Conservation (phyloP, 1,140 invertebrate genomes). For the Coenobita brevimanus region DNA sequence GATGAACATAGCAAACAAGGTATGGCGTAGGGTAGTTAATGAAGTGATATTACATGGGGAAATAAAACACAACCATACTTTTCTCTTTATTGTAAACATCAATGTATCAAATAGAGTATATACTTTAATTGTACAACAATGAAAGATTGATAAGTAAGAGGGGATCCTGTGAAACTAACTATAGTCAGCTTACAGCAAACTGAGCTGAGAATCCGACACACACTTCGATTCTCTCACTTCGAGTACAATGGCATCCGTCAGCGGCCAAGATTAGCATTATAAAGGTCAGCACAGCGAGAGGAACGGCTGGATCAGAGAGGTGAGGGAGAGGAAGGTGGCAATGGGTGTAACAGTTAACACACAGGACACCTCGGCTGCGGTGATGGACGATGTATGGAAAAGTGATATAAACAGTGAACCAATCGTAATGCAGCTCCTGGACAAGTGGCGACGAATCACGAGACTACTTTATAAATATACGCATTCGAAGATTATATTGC, state of each 20-base stretch:
- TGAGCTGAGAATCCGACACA: constrained; percentile 11
- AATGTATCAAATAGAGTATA: constrained; percentile 66
- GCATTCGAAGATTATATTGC: neutral
- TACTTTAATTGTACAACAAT: constrained; percentile 65
- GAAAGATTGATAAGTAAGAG: constrained; percentile 57
- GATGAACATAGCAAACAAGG: too few relatives aligned
- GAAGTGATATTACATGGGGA: neutral
- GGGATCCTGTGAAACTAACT: constrained; percentile 11
- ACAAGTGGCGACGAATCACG: too few relatives aligned
- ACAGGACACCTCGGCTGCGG: neutral
- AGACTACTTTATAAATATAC: neutral
- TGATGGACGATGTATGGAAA: neutral
- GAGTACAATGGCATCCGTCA: neutral
- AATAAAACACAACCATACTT: constrained; percentile 20
- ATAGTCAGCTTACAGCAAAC: constrained; percentile 23
- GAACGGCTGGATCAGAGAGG: too few relatives aligned
- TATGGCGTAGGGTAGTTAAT: too few relatives aligned
- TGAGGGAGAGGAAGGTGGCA: too few relatives aligned
- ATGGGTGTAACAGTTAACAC: neutral
- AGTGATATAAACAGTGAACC: neutral
- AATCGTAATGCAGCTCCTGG: constrained; percentile 23
- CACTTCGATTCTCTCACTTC: constrained; percentile 3
- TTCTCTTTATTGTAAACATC: constrained; percentile 66
- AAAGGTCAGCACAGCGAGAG: too few relatives aligned
- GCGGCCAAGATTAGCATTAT: neutral